Evolutionary conservation across 2,113 vertebrate species (phyloP).

Genomic region (Clarias gariepinus): DNA sequence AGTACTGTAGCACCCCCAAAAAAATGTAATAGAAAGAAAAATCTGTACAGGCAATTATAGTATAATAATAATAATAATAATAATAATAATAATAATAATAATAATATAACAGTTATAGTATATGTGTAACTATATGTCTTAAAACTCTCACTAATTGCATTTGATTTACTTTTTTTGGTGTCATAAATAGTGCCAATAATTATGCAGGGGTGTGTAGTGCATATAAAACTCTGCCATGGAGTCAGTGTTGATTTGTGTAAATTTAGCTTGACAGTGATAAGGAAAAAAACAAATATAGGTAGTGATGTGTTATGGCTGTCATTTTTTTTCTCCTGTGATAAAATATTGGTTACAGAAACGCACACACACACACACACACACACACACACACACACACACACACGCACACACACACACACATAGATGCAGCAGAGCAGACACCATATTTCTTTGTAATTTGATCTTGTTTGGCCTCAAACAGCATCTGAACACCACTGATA

Average conservation of each 20-base stretch:
- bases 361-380: background rate
- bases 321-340: conserved; percentile 5
- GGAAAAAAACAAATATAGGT: background rate
- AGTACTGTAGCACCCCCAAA: too few species aligned
- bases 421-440: background rate
- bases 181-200: background rate
- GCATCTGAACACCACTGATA: conserved; percentile 61
- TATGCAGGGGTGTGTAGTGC: background rate
- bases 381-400: background rate
- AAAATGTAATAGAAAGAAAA: too few species aligned
- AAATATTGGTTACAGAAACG: background rate
- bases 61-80: too few species aligned
- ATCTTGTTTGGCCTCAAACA: background rate
- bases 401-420: background rate
- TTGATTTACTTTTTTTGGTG: background rate
- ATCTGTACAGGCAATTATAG: too few species aligned
- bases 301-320: background rate
- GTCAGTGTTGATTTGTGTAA: background rate
- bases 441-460: conserved; percentile 9
- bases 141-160: background rate
- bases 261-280: background rate
- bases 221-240: background rate
- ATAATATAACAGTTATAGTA: too few species aligned
- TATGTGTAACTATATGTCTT: background rate
- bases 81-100: too few species aligned